Conservation (phyloP, 2,113 vertebrate genomes). For the Tympanuchus pallidicinctus region DNA sequence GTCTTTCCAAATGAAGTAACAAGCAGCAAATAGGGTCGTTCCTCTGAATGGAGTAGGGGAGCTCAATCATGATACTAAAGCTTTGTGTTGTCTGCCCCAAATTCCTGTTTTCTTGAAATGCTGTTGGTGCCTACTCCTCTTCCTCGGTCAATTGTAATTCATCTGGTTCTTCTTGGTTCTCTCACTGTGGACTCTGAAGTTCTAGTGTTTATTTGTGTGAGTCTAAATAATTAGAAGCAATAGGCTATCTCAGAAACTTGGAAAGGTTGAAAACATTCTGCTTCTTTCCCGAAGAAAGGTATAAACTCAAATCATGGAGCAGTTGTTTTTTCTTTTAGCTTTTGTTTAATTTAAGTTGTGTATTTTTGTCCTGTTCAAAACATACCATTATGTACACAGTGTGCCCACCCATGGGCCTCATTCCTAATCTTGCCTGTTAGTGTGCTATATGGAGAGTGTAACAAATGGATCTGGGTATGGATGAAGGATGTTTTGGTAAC, state of each 20-base stretch:
- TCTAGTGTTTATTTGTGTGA: background rate
- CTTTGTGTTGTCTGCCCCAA: background rate
- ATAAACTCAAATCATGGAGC: slow-evolving; percentile 51
- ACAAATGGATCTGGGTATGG: background rate
- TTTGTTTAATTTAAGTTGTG: background rate
- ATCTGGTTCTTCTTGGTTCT: background rate
- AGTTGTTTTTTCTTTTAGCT: background rate
- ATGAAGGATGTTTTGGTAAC: background rate
- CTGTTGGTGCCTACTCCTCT: background rate
- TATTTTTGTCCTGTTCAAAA: background rate
- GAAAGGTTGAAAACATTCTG: slow-evolving; percentile 14
- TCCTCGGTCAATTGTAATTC: background rate
- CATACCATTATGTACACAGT: too few relatives aligned
- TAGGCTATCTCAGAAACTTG: slow-evolving; percentile 14
- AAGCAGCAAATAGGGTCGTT: background rate
- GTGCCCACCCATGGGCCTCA: background rate
- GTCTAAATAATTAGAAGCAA: slow-evolving; percentile 44
- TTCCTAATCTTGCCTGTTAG: background rate
- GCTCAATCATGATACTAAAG: background rate
- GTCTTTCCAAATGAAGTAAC: background rate
- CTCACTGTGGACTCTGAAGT: background rate
- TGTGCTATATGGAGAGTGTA: background rate
- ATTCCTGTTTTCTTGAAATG: background rate
- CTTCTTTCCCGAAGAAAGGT: slow-evolving; percentile 34
- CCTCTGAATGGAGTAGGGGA: background rate